Evolutionary conservation across 2,888 invertebrate genomes (phyloP).

Genomic region (Philhelius pedissequus): DNA sequence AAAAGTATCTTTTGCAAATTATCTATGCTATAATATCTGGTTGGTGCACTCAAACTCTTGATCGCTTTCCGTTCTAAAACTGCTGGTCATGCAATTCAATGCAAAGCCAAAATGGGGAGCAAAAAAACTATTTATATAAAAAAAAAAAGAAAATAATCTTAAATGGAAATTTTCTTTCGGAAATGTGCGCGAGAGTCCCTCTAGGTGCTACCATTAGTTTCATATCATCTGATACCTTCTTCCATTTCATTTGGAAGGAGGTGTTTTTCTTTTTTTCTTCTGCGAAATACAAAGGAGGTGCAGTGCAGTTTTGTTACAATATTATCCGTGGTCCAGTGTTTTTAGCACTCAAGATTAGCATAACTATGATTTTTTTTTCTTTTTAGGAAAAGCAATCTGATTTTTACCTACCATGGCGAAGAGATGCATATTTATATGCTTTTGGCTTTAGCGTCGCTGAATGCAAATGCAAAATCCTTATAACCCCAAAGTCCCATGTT

Average conservation of each 20-base stretch:
- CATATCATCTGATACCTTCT: conserved; percentile 42
- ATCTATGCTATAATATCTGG: conserved; percentile 14
- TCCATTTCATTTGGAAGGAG: conserved; percentile 29
- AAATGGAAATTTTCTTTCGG: conserved; percentile 39
- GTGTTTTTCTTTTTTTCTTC: not conserved
- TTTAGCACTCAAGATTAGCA: conserved; percentile 29
- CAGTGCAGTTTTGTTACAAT: conserved; percentile 37
- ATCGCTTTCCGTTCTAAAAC: conserved; percentile 43
- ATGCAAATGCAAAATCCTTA: not conserved
- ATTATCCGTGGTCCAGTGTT: conserved; percentile 30
- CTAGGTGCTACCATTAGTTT: conserved; percentile 47
- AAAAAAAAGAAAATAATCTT: not conserved
- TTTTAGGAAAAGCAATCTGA: not conserved
- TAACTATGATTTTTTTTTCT: conserved; percentile 7
- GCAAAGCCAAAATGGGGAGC: conserved; percentile 10
- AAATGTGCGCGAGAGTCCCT: conserved; percentile 16
- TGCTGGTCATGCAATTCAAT: conserved; percentile 25
- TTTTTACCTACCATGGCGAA: conserved; percentile 12
- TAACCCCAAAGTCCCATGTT: not conserved
- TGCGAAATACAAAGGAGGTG: not conserved
- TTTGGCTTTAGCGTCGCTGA: not conserved
- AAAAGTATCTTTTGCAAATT: conserved; percentile 18
- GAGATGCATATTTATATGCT: conserved; percentile 21
- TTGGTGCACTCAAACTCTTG: not conserved
- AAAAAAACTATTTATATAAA: conserved; percentile 10